Evolutionary conservation across 1,140 invertebrate species (phyloP).

Genomic region (Oryctes rhinoceros): DNA sequence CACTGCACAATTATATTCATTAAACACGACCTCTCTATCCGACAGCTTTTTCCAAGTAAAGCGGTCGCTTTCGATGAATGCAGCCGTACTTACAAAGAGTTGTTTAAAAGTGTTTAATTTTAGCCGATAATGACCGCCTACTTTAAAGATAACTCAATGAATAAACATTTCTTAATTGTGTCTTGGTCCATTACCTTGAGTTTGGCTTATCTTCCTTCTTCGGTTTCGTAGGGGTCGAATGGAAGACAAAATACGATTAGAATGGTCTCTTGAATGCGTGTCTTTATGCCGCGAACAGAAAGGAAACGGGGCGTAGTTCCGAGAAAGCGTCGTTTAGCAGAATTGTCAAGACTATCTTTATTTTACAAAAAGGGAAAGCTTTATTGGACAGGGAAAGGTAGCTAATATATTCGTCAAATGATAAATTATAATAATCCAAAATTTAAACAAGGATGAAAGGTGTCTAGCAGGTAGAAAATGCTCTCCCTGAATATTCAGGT

Average conservation of each 20-base stretch:
- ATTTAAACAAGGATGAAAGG: slow-evolving; percentile 29
- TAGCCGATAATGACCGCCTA: slow-evolving; percentile 2
- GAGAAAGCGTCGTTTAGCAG: slow-evolving; percentile 1
- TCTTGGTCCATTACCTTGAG: slow-evolving; percentile 3
- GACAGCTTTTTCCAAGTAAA: background rate
- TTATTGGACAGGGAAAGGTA: slow-evolving; percentile 24
- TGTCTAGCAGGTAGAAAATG: slow-evolving; percentile 19
- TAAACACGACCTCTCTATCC: background rate
- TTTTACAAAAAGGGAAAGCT: slow-evolving; percentile 17
- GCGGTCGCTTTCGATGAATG: slow-evolving; percentile 8
- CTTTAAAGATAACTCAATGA: slow-evolving; percentile 11
- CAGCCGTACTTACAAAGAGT: background rate
- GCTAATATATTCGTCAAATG: slow-evolving; percentile 29
- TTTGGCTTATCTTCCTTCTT: background rate
- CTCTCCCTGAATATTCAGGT: slow-evolving; percentile 12
- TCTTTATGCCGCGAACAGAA: slow-evolving; percentile 2
- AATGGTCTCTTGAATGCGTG: background rate
- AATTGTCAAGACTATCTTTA: slow-evolving; percentile 18
- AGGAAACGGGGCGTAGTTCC: background rate
- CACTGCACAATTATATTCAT: too few species aligned
- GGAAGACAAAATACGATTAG: background rate
- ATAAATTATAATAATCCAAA: slow-evolving; percentile 33
- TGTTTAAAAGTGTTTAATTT: background rate
- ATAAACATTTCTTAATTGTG: slow-evolving; percentile 20
- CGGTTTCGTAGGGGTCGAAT: slow-evolving; percentile 1